Percentiles rank a stretch among this genome's conserved stretches.
phyloP scores from a whole-genome alignment of 2,888 invertebrate species.

The Scaptodrosophila latifasciaeformis region DNA sequence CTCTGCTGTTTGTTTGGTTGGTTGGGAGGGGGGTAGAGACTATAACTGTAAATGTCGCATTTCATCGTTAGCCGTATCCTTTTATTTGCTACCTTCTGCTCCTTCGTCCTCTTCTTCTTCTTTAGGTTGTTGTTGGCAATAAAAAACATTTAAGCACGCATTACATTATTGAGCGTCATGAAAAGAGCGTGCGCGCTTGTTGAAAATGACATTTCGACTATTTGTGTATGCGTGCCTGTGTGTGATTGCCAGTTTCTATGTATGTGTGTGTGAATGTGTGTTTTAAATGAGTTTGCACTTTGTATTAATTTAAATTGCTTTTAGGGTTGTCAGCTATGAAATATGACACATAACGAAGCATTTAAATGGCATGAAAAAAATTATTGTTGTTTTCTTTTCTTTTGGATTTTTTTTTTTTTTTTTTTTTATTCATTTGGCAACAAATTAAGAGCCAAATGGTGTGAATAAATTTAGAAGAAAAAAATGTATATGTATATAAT shows the following conservation, averaged over 20 bases:
- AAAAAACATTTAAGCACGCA: conserved; percentile 68
- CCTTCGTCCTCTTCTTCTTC: conserved; percentile 28
- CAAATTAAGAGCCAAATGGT: conserved; percentile 23
- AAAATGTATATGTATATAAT: too few relatives aligned
- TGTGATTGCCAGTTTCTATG: conserved; percentile 10
- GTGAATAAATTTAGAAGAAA: too few relatives aligned
- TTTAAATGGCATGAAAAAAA: conserved; percentile 45
- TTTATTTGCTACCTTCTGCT: not conserved
- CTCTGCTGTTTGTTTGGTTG: conserved; percentile 13
- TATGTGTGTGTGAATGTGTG: conserved; percentile 13
- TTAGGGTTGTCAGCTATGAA: conserved; percentile 53
- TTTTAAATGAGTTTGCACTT: conserved; percentile 51
- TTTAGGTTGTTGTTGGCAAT: conserved; percentile 43
- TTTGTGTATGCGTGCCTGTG: conserved; percentile 14
- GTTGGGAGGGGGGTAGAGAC: not conserved
- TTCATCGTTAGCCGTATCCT: not conserved
- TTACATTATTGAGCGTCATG: conserved; percentile 58
- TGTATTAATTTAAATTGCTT: conserved; percentile 66
- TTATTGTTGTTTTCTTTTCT: too few relatives aligned
- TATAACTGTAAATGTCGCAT: conserved; percentile 1
- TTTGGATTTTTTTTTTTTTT: too few relatives aligned
- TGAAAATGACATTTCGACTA: conserved; percentile 54
- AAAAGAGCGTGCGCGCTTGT: not conserved
- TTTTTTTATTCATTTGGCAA: too few relatives aligned
- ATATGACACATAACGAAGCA: conserved; percentile 45